Evolutionary conservation across 2,888 invertebrate genomes (phyloP).

Genomic region (Monochamus alternatus): DNA sequence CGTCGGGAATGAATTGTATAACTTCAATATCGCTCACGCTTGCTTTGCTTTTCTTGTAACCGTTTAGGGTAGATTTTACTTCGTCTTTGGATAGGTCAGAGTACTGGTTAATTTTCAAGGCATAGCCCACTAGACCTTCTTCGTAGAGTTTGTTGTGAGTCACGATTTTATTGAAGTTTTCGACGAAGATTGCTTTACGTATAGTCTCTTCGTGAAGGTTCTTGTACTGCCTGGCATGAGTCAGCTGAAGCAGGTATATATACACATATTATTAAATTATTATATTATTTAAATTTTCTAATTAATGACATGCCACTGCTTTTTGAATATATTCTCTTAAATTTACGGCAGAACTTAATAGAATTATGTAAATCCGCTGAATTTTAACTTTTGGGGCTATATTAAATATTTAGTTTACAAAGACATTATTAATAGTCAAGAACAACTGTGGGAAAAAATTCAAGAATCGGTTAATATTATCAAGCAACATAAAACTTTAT

Average conservation of each 20-base stretch:
- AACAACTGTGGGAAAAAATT: too few relatives aligned
- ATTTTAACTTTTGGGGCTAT: too few relatives aligned
- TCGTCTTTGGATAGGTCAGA: constrained; percentile 25
- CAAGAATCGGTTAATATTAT: too few relatives aligned
- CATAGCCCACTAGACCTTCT: constrained; percentile 4
- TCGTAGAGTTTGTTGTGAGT: constrained; percentile 26
- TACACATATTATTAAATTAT: too few relatives aligned
- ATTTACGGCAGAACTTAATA: too few relatives aligned
- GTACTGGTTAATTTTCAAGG: constrained; percentile 20
- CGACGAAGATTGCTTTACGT: constrained; percentile 22
- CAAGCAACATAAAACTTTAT: too few relatives aligned
- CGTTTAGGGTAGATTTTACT: constrained; percentile 10
- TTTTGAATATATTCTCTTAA: too few relatives aligned
- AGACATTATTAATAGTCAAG: too few relatives aligned
- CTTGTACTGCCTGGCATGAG: constrained; percentile 24
- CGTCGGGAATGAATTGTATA: constrained; percentile 11
- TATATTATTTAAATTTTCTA: too few relatives aligned
- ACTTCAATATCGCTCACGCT: not conserved
- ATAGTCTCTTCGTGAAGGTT: constrained; percentile 15
- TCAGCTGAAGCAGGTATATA: not conserved
- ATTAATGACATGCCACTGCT: too few relatives aligned
- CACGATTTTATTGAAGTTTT: constrained; percentile 18
- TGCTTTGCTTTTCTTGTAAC: constrained; percentile 20
- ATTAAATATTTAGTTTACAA: too few relatives aligned
- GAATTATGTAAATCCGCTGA: too few relatives aligned